Conservation (phyloP, 2,113 vertebrate species). For the Scomber scombrus region DNA sequence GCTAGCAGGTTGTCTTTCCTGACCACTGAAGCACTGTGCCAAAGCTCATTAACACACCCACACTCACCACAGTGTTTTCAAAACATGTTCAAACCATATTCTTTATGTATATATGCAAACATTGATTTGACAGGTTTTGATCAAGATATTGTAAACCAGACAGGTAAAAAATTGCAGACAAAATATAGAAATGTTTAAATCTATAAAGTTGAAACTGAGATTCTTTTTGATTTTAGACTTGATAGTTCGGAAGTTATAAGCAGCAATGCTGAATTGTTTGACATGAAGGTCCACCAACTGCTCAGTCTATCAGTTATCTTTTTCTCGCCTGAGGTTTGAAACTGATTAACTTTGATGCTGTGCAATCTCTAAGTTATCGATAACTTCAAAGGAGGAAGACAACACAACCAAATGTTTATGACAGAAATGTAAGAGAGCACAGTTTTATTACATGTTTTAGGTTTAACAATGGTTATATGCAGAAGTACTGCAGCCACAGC, state of each 20-base stretch:
- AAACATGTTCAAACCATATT: conserved; percentile 52
- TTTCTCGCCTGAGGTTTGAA: neutral
- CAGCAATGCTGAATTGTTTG: neutral
- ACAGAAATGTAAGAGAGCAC: neutral
- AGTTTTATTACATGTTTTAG: neutral
- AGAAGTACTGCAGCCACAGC: neutral
- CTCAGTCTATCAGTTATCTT: neutral
- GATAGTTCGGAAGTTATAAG: neutral
- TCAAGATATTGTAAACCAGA: conserved; percentile 5
- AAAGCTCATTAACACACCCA: conserved; percentile 67
- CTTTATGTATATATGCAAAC: neutral
- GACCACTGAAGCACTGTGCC: conserved; percentile 46
- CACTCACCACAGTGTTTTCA: conserved; percentile 57
- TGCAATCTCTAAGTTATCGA: neutral
- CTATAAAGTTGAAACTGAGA: neutral
- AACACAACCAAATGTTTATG: neutral
- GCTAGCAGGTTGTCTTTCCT: conserved; percentile 74
- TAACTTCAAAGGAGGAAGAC: neutral
- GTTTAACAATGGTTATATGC: neutral
- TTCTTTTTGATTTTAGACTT: neutral
- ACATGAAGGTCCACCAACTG: neutral
- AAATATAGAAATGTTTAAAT: too few relatives aligned
- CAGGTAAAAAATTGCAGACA: too few relatives aligned
- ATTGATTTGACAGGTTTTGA: neutral
- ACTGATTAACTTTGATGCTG: neutral